Conservation (phyloP, 2,888 invertebrate genomes). For the Drosophila anceps region DNA sequence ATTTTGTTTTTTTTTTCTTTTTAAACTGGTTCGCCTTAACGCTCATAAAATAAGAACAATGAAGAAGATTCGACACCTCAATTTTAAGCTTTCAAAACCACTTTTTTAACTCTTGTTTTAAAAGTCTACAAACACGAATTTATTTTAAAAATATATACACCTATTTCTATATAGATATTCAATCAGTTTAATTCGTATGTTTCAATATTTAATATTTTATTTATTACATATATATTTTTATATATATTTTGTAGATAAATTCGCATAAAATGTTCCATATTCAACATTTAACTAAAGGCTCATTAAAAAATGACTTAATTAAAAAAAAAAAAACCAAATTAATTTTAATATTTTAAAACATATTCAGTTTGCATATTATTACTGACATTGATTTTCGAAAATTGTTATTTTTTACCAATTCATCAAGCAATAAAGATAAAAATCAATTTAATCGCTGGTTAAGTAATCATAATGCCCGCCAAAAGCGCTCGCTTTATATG, state of each 20-base stretch:
- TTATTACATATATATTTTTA: background rate
- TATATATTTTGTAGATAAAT: no score
- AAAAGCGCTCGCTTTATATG: background rate
- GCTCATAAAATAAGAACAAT: background rate
- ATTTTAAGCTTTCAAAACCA: background rate
- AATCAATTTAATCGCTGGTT: background rate
- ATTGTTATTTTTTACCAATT: background rate
- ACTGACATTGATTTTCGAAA: background rate
- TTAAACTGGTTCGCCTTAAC: background rate
- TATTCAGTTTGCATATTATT: background rate
- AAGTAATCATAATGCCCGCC: background rate
- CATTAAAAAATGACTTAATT: background rate
- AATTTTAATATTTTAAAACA: background rate
- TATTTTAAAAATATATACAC: no score
- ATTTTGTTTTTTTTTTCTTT: background rate
- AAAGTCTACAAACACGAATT: background rate
- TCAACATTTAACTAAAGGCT: background rate
- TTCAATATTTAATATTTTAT: background rate
- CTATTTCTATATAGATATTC: no score
- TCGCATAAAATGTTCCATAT: no score
- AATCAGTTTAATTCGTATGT: no score
- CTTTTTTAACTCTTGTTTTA: background rate
- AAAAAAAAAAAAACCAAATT: background rate
- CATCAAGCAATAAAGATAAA: background rate
- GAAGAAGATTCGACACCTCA: background rate